Conservation (phyloP, 2,888 invertebrate genomes). For the Synanthedon tipuliformis region DNA sequence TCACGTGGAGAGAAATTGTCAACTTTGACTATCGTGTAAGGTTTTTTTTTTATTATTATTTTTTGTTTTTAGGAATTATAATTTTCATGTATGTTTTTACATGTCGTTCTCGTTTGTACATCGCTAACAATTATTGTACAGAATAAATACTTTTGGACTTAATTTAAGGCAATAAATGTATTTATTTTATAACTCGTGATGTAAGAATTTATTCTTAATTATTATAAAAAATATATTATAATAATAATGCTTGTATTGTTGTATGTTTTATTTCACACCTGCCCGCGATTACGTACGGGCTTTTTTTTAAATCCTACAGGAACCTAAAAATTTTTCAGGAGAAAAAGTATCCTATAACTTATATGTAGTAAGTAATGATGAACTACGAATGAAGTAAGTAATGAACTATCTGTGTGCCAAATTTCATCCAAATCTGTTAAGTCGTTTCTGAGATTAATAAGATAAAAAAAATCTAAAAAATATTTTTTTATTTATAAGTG, state of each 20-base stretch:
- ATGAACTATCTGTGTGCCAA: too few relatives aligned
- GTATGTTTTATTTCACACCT: conserved; percentile 40
- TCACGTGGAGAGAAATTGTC: conserved; percentile 45
- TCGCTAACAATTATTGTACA: conserved; percentile 71
- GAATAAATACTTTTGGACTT: conserved; percentile 65
- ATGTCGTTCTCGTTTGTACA: conserved; percentile 68
- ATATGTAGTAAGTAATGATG: too few relatives aligned
- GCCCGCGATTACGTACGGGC: too few relatives aligned
- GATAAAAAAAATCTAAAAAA: too few relatives aligned
- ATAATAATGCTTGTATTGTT: conserved; percentile 64
- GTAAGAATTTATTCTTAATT: conserved; percentile 71
- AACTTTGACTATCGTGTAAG: conserved; percentile 52
- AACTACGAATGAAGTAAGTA: too few relatives aligned
- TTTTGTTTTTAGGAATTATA: conserved; percentile 24
- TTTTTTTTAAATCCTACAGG: too few relatives aligned
- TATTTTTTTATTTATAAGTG: too few relatives aligned
- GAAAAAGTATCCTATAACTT: too few relatives aligned
- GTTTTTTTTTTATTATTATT: conserved; percentile 40
- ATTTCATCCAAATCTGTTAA: too few relatives aligned
- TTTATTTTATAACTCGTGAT: conserved; percentile 71
- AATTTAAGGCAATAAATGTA: conserved; percentile 71
- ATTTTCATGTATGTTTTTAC: conserved; percentile 52
- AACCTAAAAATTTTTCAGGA: too few relatives aligned
- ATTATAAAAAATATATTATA: conserved; percentile 70
- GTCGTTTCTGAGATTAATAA: too few relatives aligned